Evolutionary conservation across 2,797 vertebrate genomes (phyloP).

Genomic region (Triplophysa yarkandensis): DNA sequence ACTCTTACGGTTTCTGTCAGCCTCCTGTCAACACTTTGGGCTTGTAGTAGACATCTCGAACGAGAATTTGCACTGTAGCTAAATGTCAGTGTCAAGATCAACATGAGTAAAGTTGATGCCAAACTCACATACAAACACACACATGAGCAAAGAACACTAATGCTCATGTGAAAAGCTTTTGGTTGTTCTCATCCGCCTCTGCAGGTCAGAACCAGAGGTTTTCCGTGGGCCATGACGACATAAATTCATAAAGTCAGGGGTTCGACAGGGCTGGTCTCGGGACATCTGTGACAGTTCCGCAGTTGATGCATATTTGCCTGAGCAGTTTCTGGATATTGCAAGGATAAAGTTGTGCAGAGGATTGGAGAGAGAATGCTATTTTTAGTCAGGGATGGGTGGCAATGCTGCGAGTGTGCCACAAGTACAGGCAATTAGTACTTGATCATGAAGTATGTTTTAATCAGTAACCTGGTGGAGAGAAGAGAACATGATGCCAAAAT

Average conservation of each 20-base stretch:
- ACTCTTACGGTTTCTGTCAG: neutral
- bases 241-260: too few species aligned
- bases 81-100: neutral
- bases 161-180: slow-evolving; percentile 18
- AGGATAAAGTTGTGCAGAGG: slow-evolving; percentile 13
- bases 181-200: slow-evolving; percentile 24
- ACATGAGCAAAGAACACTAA: too few species aligned
- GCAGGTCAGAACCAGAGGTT: neutral
- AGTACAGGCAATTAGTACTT: slow-evolving; percentile 70
- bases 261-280: slow-evolving; percentile 22
- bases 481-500: slow-evolving; percentile 33
- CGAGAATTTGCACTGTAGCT: neutral
- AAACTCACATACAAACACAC: too few species aligned
- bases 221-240: neutral
- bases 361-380: slow-evolving; percentile 64
- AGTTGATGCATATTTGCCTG: slow-evolving; percentile 17
- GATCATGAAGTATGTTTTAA: slow-evolving; percentile 70
- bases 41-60: neutral
- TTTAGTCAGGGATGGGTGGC: slow-evolving; percentile 63
- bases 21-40: neutral
- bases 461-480: slow-evolving; percentile 63
- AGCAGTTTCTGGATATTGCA: slow-evolving; percentile 47
- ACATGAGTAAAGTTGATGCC: neutral
- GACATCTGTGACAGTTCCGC: slow-evolving; percentile 5
- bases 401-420: slow-evolving; percentile 64